These are phyloP conservation scores for Drosophila tripunctata DNA, from an alignment of 2,888 invertebrate species.

Conservation along the genomic window DNA sequence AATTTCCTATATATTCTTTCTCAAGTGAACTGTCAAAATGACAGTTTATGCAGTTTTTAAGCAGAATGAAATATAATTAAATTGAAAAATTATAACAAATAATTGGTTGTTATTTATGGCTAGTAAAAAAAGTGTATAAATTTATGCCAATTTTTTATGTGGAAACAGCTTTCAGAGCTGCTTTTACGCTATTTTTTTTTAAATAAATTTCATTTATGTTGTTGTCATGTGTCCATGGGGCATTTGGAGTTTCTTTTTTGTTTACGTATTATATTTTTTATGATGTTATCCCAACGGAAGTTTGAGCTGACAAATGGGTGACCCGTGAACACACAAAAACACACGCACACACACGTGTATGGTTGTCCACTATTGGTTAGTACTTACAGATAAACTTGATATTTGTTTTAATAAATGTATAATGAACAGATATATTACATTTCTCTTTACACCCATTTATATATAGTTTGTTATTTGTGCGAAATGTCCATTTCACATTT, in stretches of 20 bases:
- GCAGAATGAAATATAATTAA: conserved; percentile 38
- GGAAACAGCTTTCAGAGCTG: conserved; percentile 12
- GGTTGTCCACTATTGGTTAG: conserved; percentile 27
- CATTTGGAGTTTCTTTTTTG: conserved; percentile 21
- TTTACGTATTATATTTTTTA: conserved; percentile 12
- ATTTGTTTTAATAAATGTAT: conserved; percentile 20
- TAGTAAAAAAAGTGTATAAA: conserved; percentile 36
- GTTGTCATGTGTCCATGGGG: not conserved
- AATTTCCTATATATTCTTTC: conserved; percentile 1
- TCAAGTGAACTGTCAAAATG: conserved; percentile 1
- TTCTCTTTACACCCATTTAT: conserved; percentile 1
- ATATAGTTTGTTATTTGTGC: conserved; percentile 37
- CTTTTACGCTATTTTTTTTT: conserved; percentile 12
- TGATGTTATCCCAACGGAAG: conserved; percentile 30
- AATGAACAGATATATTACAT: not conserved
- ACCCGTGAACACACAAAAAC: conserved; percentile 7
- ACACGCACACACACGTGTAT: conserved; percentile 1
- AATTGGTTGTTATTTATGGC: conserved; percentile 52
- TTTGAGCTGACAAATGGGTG: conserved; percentile 31
- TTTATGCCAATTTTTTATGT: conserved; percentile 22
- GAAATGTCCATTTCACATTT: conserved; percentile 3
- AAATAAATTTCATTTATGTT: not conserved
- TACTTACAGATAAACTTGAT: conserved; percentile 57
- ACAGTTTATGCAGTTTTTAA: conserved; percentile 25
- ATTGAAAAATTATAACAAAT: conserved; percentile 55